Evolutionary conservation across 2,888 invertebrate genomes (phyloP).

Genomic region (Geotrupes spiniger): DNA sequence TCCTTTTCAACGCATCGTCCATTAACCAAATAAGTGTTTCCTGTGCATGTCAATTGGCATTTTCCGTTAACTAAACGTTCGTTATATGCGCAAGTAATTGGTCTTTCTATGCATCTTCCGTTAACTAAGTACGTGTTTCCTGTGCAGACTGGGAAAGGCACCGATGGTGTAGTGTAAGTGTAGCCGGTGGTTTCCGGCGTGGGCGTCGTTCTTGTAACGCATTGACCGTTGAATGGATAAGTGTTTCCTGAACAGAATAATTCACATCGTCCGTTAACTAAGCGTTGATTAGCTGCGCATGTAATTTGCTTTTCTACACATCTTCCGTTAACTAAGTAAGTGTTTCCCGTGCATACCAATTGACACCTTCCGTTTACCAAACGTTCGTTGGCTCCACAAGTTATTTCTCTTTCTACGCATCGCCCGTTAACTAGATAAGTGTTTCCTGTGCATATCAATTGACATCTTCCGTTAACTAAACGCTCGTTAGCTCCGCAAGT

Average conservation of each 20-base stretch:
- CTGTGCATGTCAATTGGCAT: conserved; percentile 9
- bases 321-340: too few species aligned
- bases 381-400: too few species aligned
- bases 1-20: conserved; percentile 2
- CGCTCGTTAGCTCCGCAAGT: not conserved
- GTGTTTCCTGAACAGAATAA: not conserved
- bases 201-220: not conserved
- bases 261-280: too few species aligned
- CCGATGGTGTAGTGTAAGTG: conserved; percentile 1
- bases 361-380: too few species aligned
- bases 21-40: conserved; percentile 5
- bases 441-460: not conserved
- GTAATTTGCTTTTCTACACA: too few species aligned
- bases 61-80: conserved; percentile 2
- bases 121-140: conserved; percentile 5
- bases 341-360: too few species aligned
- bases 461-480: not conserved
- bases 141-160: not conserved
- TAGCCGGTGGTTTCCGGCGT: not conserved
- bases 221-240: not conserved
- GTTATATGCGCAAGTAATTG: not conserved
- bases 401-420: conserved; percentile 5
- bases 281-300: too few species aligned
- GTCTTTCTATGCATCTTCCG: conserved; percentile 5
- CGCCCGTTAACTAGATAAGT: conserved; percentile 8